Base-by-base conservation (phyloP, 2,113 vertebrate genomes). In the Fulica atra region DNA sequence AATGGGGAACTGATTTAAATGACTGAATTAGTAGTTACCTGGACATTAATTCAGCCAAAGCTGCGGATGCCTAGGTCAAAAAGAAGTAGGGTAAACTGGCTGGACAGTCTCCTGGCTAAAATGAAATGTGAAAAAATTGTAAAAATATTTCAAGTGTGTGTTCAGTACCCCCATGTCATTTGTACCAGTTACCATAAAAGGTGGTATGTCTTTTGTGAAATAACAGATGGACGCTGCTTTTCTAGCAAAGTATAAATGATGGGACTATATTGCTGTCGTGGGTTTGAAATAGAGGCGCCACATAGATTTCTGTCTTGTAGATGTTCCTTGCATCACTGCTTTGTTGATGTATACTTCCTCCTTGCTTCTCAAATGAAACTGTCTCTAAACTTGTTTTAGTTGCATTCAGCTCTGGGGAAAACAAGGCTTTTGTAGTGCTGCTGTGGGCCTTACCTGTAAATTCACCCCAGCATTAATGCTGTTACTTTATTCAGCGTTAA, bases 271-370 rank as follows among this genome's bases (percentile, higher is more conserved):
- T 68, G 83, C 56, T 1, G 1, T 93, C 94, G 28, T 14, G 51
- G 69, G 18, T 59, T 91, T 97, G 89, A 97, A 93, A 93, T 72
- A 93, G 65, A 92, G 91, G 73, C 0, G 0, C 77, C 81, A 29
- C 78, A n/a, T 7, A 50, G 84, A 85, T 54, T 92, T 97, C 87
- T 76, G 5, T 97, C 91, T 96, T 95, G 84, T 85, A 84, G 74
- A 89, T 95, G 94, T 89, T 86, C 83, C 44, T 90, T 95, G 89
- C 93, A 92, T 95, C 89, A 0, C 73, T 94, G 92, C 91, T 91
- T 89, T 93, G 88, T 77, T 95, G 94, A 97, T 95, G 57, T 92
- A 92, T 91, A 50, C 61, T 80, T 92, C 50, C 26, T 94, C 57
- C 78, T 79, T 76, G 78, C 89, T n/a, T 76, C 77, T 87, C 21